Base-by-base conservation (phyloP, 2,888 invertebrate species). In the Nemotelus pantherinus region DNA sequence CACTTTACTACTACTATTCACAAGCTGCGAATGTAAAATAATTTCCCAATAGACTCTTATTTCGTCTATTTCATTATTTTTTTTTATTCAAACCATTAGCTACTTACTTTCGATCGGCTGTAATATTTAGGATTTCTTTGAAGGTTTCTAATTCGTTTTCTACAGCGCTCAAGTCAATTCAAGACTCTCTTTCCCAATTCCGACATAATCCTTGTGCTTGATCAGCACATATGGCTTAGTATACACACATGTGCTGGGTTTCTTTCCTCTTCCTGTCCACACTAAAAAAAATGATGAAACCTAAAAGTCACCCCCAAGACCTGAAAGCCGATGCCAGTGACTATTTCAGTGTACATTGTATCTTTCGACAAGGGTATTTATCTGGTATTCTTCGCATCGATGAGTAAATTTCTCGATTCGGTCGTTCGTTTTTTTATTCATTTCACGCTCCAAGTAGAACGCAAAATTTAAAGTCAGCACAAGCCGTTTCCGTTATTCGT, bases 391-490 rank as follows among this genome's bases (percentile, higher is more conserved):
- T 60, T 39, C 47, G n/a, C 47, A 45, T 58, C 60, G 47, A 60
- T 45, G 53, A 72, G 58, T 60, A 60, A 60, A 60, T 25, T 72
- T 50, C 7, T 60, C 39, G 25, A 47, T 45, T 72, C 39, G 44
- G 39, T 60, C 48, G 47, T 57, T n/a, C 48, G n/a, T n/a, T 41
- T 71, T 45, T 72, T 39, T 10, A 57, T 57, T 72, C 45, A 72
- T 72, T 58, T 72, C 60, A 72, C 60, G 72, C 72, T 53, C 60
- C 25, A 72, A 9, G 48, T 71, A 57, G 4, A 39, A 39, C 48
- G 44, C 45, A 47, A 57, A 55, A 71, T 71, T 71, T 71, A 55
- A 57, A 43, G 53, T 72, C 60, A 47, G 60, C 60, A 72, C 39
- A 50, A 58, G 25, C 25, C 41, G n/a, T 60, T 60, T 47, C 45